phyloP scores from a whole-genome alignment of 2,888 invertebrate genomes.

The Gortyna flavago region DNA sequence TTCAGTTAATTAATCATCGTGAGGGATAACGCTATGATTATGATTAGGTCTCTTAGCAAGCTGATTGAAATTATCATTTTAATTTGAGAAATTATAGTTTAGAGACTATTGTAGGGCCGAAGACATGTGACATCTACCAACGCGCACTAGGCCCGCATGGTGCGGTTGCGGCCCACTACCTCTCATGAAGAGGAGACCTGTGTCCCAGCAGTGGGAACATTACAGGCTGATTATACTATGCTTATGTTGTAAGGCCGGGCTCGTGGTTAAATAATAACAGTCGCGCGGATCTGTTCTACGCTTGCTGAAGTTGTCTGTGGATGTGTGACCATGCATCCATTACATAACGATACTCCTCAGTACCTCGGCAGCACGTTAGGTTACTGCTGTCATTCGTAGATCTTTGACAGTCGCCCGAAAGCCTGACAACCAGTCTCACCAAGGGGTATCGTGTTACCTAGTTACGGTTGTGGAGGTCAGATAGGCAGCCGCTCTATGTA shows the following conservation, averaged over 20 bases:
- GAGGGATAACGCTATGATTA: not conserved
- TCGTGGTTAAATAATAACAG: not conserved
- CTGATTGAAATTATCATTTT: not conserved
- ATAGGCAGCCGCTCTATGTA: not conserved
- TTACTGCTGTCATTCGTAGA: not conserved
- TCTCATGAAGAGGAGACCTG: too few species aligned
- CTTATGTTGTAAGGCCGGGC: too few species aligned
- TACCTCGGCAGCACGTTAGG: not conserved
- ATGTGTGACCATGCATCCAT: not conserved
- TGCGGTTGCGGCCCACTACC: too few species aligned
- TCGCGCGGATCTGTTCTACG: not conserved
- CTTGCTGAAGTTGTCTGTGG: not conserved
- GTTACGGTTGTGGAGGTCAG: not conserved
- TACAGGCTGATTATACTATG: too few species aligned
- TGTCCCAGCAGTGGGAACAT: too few species aligned
- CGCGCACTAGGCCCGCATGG: too few species aligned
- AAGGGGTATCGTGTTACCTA: not conserved
- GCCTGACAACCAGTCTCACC: not conserved
- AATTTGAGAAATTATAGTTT: not conserved
- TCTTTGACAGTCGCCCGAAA: not conserved
- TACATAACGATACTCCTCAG: not conserved
- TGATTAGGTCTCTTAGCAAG: not conserved
- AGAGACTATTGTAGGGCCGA: too few species aligned
- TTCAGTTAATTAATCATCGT: slow-evolving; percentile 19
- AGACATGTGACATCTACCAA: too few species aligned